These are phyloP conservation scores for Athene cunicularia DNA, from an alignment of 2,113 vertebrate species.

Conservation along the genomic window DNA sequence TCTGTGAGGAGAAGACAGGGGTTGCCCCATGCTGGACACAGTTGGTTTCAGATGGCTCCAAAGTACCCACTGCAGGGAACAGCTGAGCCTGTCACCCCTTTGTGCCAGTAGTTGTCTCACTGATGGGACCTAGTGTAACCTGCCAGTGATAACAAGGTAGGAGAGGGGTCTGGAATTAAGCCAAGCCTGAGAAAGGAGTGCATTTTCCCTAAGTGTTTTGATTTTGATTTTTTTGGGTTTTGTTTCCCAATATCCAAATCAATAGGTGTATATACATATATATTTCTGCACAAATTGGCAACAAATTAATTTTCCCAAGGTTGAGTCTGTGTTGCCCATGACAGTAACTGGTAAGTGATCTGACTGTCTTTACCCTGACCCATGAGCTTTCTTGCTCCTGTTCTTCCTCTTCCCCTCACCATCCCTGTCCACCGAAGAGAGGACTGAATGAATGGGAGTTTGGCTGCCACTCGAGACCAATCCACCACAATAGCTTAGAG, in stretches of 20 bases:
- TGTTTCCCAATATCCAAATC: background rate
- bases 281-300: background rate
- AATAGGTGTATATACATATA: background rate
- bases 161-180: background rate
- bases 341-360: background rate
- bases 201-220: background rate
- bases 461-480: background rate
- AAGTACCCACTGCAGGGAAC: background rate
- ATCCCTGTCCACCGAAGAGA: background rate
- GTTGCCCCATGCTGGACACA: accelerated
- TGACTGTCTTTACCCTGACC: background rate
- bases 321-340: background rate
- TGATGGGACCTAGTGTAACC: accelerated
- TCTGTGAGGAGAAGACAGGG: background rate
- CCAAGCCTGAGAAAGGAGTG: too few species aligned
- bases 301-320: background rate
- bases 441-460: background rate
- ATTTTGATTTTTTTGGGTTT: background rate
- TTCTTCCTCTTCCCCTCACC: background rate
- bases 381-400: background rate
- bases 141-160: background rate
- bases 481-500: background rate
- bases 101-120: background rate
- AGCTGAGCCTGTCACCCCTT: background rate
- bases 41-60: background rate